Percentiles rank a stretch among this genome's conserved stretches.
These are phyloP conservation scores for Myanophis thanlyinensis DNA, from an alignment of 2,113 vertebrate genomes.

Conservation along the genomic window DNA sequence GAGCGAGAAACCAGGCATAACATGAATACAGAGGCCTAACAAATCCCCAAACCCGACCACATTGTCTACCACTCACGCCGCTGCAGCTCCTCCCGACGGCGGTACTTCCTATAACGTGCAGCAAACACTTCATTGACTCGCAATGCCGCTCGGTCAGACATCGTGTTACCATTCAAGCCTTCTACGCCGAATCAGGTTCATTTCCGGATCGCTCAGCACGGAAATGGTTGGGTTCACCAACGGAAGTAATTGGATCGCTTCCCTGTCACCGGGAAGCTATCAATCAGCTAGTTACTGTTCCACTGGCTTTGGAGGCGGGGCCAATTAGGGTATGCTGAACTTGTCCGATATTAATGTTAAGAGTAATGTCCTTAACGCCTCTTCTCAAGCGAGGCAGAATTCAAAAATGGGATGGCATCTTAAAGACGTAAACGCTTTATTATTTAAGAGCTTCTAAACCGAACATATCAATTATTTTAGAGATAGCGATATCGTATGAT, in stretches of 20 bases:
- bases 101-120: constrained; percentile 80
- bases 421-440: neutral
- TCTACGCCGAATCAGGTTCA: neutral
- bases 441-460: neutral
- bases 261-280: neutral
- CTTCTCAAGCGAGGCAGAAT: neutral
- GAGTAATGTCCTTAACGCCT: neutral
- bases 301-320: neutral
- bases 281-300: neutral
- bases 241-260: neutral
- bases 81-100: constrained; percentile 86
- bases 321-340: neutral
- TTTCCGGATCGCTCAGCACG: neutral
- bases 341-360: neutral
- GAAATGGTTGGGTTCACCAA: neutral
- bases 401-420: neutral
- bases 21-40: neutral
- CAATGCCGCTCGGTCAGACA: constrained; percentile 62
- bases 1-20: neutral
- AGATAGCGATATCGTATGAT: neutral
- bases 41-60: neutral
- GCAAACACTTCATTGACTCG: constrained; percentile 83
- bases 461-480: neutral
- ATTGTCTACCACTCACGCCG: constrained; percentile 74
- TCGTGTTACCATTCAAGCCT: neutral